Evolutionary conservation across 2,113 vertebrate species (phyloP).

Genomic region (Rattus rattus): DNA sequence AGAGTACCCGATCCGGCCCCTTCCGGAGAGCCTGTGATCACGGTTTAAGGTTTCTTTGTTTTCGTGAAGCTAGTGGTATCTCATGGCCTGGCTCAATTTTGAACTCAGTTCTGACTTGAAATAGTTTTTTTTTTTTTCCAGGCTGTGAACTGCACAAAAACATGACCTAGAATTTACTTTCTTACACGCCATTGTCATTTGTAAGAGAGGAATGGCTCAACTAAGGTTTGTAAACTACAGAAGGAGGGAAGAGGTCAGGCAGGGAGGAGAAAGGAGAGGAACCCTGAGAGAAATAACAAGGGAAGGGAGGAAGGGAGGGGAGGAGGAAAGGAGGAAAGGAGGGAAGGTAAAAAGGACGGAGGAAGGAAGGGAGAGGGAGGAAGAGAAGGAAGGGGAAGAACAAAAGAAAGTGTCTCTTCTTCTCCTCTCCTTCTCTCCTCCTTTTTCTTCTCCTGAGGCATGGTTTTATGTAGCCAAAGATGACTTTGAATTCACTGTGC

Average conservation of each 20-base stretch:
- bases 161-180: background rate
- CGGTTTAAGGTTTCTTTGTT: background rate
- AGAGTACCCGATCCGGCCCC: background rate
- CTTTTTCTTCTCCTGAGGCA: background rate
- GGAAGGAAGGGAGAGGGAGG: too few relatives aligned
- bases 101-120: background rate
- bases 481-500: background rate
- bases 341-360: accelerated
- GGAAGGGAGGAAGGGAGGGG: background rate
- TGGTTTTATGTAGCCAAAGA: background rate
- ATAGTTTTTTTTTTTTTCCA: background rate
- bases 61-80: background rate
- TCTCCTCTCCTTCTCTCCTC: background rate
- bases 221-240: background rate
- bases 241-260: background rate
- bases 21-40: background rate
- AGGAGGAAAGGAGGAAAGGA: background rate
- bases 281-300: too few relatives aligned
- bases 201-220: background rate
- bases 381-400: too few relatives aligned
- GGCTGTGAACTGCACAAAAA: background rate
- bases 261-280: background rate
- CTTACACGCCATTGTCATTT: background rate
- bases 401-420: background rate
- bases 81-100: background rate